Evolutionary conservation across 2,888 invertebrate species (phyloP).

Genomic region (Blera fallax): DNA sequence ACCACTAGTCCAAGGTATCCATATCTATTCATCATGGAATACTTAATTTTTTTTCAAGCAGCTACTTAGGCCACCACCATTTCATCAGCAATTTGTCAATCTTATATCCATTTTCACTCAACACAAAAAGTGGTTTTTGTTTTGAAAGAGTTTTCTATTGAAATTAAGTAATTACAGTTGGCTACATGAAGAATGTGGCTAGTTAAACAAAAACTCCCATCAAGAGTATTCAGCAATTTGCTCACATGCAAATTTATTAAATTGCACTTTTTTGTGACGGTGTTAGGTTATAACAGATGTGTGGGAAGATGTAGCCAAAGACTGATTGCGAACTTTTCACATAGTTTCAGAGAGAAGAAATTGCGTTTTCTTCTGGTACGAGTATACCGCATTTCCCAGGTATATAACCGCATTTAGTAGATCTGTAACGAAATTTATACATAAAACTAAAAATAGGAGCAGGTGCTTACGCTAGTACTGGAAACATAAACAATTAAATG

Average conservation of each 20-base stretch:
- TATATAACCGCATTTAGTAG: background rate
- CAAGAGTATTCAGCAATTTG: background rate
- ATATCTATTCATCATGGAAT: background rate
- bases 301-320: background rate
- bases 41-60: background rate
- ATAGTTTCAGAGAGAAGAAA: background rate
- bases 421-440: too few species aligned
- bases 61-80: background rate
- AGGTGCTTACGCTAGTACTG: too few species aligned
- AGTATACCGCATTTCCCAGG: background rate
- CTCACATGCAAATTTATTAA: background rate
- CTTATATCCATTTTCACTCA: background rate
- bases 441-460: too few species aligned
- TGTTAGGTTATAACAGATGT: background rate
- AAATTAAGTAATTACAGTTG: constrained; percentile 5
- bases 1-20: background rate
- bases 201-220: constrained; percentile 3
- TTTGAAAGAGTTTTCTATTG: background rate
- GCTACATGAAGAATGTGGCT: constrained; percentile 17
- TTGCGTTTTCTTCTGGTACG: background rate
- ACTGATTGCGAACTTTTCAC: background rate
- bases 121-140: background rate
- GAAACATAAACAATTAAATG: too few species aligned
- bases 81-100: background rate
- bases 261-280: background rate